These are phyloP conservation scores for Diarsia dahlii DNA, from an alignment of 2,888 invertebrate species.

Conservation along the genomic window DNA sequence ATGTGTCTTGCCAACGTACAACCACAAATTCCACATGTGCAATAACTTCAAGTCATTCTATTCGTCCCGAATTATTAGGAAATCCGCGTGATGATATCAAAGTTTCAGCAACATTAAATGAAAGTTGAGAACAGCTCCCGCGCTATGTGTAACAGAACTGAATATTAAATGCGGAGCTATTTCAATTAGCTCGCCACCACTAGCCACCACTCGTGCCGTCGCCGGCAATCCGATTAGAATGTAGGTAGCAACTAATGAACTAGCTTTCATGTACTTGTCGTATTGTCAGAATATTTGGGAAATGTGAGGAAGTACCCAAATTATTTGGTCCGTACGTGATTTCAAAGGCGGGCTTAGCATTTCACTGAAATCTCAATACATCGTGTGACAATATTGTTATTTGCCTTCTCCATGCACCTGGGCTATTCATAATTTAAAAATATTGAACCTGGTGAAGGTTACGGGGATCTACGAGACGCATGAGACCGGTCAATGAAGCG, in stretches of 20 bases:
- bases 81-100: neutral
- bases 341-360: neutral
- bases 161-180: conserved; percentile 73
- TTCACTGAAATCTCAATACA: neutral
- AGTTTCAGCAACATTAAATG: neutral
- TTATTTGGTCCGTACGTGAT: neutral
- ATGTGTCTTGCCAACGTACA: neutral
- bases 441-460: no score
- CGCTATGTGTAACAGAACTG: conserved; percentile 54
- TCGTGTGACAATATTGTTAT: neutral
- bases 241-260: conserved; percentile 34
- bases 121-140: conserved; percentile 56
- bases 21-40: neutral
- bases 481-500: no score
- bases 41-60: neutral
- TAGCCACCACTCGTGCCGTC: conserved; percentile 44
- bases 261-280: conserved; percentile 29
- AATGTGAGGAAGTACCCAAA: neutral
- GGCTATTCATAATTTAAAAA: neutral
- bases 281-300: conserved; percentile 26
- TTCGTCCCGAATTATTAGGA: neutral
- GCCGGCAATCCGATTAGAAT: conserved; percentile 65
- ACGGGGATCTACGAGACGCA: no score
- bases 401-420: neutral
- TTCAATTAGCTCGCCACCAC: conserved; percentile 66